phyloP scores from a whole-genome alignment of 2,113 vertebrate genomes.

The Phodopus roborovskii region DNA sequence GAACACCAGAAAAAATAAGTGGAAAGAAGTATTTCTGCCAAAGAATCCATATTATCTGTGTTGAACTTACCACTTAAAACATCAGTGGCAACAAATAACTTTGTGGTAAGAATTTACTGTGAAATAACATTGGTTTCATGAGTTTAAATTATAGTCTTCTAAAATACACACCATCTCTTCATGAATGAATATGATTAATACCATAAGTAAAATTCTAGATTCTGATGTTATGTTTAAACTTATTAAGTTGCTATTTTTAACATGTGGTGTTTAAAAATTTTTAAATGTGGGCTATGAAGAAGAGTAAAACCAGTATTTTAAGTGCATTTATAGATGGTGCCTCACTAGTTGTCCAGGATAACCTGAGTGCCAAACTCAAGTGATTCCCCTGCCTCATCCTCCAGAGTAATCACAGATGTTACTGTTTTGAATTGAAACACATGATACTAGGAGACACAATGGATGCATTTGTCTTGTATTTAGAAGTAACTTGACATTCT shows the following conservation, averaged over 20 bases:
- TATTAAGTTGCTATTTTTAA: neutral
- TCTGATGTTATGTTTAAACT: conserved; percentile 25
- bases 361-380: neutral
- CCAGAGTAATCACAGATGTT: neutral
- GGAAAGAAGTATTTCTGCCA: conserved; percentile 3
- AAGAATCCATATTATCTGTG: conserved; percentile 25
- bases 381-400: neutral
- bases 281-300: conserved; percentile 17
- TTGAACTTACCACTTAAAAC: neutral
- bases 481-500: neutral
- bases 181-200: conserved; percentile 36
- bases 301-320: neutral
- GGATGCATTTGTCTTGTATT: neutral
- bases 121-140: conserved; percentile 43
- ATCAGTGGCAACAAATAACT: neutral
- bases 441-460: neutral
- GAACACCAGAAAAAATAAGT: conserved; percentile 49
- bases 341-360: neutral
- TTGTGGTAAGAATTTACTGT: conserved; percentile 3
- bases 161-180: neutral
- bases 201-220: neutral
- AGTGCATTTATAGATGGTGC: neutral
- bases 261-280: neutral
- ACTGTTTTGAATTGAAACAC: neutral
- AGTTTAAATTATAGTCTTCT: neutral